Percentiles rank a stretch among this genome's conserved stretches.
phyloP scores from a whole-genome alignment of 2,113 vertebrate genomes.

The Antechinus flavipes region DNA sequence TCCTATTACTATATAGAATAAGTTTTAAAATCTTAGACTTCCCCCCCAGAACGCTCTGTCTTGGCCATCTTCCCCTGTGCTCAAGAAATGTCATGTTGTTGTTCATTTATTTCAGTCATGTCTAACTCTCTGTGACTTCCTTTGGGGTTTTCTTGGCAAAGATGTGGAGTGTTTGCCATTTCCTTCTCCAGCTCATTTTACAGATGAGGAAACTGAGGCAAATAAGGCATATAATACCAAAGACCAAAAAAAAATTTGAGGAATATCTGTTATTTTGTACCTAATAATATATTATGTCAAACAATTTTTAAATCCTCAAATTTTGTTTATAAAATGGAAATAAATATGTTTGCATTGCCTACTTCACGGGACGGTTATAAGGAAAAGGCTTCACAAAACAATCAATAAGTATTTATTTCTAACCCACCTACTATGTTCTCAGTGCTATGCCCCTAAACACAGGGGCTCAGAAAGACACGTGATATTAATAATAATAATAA shows the following conservation, averaged over 20 bases:
- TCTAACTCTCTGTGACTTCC: too few relatives aligned
- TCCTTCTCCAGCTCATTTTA: too few relatives aligned
- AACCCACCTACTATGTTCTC: neutral
- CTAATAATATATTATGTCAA: neutral
- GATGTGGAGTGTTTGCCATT: too few relatives aligned
- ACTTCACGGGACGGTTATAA: neutral
- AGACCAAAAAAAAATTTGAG: neutral
- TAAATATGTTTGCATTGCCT: neutral
- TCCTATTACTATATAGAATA: neutral
- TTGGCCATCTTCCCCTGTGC: neutral
- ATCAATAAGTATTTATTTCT: neutral
- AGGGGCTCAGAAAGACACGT: neutral
- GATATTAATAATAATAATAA: neutral
- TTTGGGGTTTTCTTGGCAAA: too few relatives aligned
- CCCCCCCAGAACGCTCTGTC: neutral
- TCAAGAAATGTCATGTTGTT: neutral
- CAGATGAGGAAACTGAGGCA: too few relatives aligned
- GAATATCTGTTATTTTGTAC: neutral
- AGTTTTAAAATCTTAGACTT: accelerated
- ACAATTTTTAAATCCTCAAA: neutral
- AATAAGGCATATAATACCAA: too few relatives aligned
- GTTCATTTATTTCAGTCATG: too few relatives aligned
- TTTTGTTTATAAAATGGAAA: neutral
- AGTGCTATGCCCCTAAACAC: neutral
- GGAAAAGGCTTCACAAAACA: neutral